A percentile compares a stretch with the other conserved stretches of the same genome.
phyloP scores from a whole-genome alignment of 1,140 invertebrate genomes.

The Leptinotarsa undecemlineata region DNA sequence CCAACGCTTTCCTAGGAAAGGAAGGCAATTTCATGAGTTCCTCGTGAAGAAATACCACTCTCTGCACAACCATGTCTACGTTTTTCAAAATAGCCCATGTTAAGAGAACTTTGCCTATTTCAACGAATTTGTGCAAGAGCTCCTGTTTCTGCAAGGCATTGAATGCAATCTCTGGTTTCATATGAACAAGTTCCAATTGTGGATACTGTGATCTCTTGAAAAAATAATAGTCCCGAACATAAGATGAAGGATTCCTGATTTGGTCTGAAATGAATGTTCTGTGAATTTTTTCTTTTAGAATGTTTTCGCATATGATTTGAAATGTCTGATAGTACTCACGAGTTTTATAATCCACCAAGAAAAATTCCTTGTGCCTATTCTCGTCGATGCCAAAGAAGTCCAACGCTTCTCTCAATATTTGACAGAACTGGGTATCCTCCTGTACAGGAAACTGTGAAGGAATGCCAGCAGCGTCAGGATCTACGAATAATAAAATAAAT shows the following conservation, averaged over 20 bases:
- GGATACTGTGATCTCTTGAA: constrained; percentile 98
- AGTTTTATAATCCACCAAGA: constrained; percentile 96
- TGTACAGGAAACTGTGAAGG: constrained; percentile 98
- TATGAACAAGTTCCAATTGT: constrained; percentile 91
- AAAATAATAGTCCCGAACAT: constrained; percentile 97
- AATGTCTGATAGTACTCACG: constrained; percentile 67
- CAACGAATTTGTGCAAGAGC: constrained; percentile 92
- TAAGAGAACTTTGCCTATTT: constrained; percentile 92
- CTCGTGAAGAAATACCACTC: constrained; percentile 98
- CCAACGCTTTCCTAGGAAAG: constrained; percentile 96
- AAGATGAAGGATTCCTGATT: constrained; percentile 91
- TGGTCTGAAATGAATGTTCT: constrained; percentile 68
- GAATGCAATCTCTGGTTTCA: constrained; percentile 90
- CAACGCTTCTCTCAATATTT: constrained; percentile 92
- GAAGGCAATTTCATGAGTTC: constrained; percentile 98
- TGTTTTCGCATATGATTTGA: not conserved
- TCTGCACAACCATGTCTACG: constrained; percentile 91
- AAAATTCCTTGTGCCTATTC: constrained; percentile 85
- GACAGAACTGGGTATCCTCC: constrained; percentile 97
- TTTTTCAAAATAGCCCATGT: constrained; percentile 90
- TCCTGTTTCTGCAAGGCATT: constrained; percentile 91
- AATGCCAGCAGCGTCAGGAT: constrained; percentile 89
- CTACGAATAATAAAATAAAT: constrained; percentile 55
- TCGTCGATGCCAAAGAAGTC: constrained; percentile 98
- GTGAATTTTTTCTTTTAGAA: not conserved